These are phyloP conservation scores for Nothura maculosa DNA, from an alignment of 2,797 vertebrate genomes.

Conservation along the genomic window DNA sequence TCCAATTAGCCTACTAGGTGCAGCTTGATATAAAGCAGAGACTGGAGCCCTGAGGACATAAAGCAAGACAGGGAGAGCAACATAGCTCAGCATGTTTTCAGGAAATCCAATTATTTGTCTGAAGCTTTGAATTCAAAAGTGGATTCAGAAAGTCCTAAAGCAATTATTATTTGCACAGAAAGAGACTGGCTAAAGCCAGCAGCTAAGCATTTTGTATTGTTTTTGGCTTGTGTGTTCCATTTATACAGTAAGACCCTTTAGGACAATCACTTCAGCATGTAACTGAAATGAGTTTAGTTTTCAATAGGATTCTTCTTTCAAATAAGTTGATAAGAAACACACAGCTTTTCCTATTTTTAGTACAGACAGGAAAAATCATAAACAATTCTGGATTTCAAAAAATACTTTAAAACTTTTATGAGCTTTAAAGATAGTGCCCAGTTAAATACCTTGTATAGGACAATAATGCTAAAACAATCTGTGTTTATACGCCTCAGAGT, in stretches of 20 bases:
- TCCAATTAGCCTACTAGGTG: slow-evolving; percentile 75
- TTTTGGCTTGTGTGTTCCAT: slow-evolving; percentile 71
- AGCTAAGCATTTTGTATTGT: slow-evolving; percentile 81
- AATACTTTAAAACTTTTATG: not conserved
- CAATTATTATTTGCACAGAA: slow-evolving; percentile 84
- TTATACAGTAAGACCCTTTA: slow-evolving; percentile 63
- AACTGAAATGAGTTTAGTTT: slow-evolving; percentile 63
- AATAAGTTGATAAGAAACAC: slow-evolving; percentile 38
- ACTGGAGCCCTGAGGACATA: slow-evolving; percentile 83
- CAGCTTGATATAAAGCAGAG: slow-evolving; percentile 81
- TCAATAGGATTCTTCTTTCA: slow-evolving; percentile 53
- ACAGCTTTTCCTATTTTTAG: not conserved
- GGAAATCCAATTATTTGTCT: slow-evolving; percentile 91
- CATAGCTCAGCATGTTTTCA: slow-evolving; percentile 91
- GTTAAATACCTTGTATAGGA: not conserved
- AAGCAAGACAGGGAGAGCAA: slow-evolving; percentile 83
- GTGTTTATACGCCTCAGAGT: not conserved
- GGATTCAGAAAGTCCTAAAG: slow-evolving; percentile 89
- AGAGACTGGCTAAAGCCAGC: slow-evolving; percentile 73
- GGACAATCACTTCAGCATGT: slow-evolving; percentile 51
- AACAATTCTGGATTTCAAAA: slow-evolving; percentile 6
- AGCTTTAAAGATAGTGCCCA: not conserved
- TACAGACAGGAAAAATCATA: not conserved
- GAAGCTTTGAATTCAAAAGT: slow-evolving; percentile 89
- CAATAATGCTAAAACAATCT: not conserved